Percentiles rank a stretch among this genome's conserved stretches.
These are phyloP conservation scores for Trachops cirrhosus DNA, from an alignment of 2,797 vertebrate genomes.

Conservation along the genomic window DNA sequence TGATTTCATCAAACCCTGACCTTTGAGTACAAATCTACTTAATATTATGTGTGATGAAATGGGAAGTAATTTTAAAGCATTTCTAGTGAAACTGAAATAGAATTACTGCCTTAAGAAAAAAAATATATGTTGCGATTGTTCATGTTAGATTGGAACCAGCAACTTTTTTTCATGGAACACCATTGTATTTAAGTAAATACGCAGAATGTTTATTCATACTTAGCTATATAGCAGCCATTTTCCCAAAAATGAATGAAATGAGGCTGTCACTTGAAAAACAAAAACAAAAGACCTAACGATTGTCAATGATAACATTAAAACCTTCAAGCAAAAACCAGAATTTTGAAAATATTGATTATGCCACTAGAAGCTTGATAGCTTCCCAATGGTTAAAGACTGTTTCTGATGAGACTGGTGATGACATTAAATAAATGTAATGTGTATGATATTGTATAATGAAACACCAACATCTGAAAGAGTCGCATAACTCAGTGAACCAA, in stretches of 20 bases:
- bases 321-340: not conserved
- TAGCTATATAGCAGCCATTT: not conserved
- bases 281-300: not conserved
- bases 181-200: not conserved
- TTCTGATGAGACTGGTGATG: not conserved
- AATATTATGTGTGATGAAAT: not conserved
- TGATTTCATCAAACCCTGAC: not conserved
- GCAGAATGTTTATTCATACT: conserved; percentile 4
- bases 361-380: not conserved
- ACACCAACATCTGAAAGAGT: not conserved
- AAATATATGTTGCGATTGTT: not conserved
- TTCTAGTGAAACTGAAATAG: not conserved
- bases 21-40: not conserved
- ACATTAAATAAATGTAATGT: not conserved
- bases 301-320: conserved; percentile 13
- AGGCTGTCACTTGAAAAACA: not conserved
- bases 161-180: not conserved
- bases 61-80: not conserved
- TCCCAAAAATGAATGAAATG: conserved; percentile 47
- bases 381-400: not conserved
- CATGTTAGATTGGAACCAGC: not conserved
- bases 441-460: conserved; percentile 6
- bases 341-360: conserved; percentile 9
- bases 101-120: not conserved
- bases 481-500: not conserved